Conservation (phyloP, 2,888 invertebrate species). For the Lasioglossum vierecki region DNA sequence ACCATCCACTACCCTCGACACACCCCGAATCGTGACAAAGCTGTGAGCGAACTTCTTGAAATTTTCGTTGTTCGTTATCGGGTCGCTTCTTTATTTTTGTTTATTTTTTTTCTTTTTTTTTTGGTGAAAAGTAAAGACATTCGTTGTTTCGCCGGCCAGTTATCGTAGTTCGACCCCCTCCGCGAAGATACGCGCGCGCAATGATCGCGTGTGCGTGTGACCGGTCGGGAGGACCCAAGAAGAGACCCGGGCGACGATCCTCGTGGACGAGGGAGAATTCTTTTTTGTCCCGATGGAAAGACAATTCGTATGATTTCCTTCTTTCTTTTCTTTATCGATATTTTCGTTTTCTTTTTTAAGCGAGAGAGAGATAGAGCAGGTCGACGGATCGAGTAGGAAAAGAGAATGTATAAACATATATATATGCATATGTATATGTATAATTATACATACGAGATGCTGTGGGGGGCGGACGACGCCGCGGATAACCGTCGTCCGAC, state of each 20-base stretch:
- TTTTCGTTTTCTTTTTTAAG: constrained; percentile 11
- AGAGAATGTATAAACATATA: constrained; percentile 24
- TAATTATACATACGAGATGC: constrained; percentile 70
- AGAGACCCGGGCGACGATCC: constrained; percentile 23
- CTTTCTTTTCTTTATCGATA: not conserved
- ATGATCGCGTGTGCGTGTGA: not conserved
- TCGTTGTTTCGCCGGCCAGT: not conserved
- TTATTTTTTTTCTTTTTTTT: not conserved
- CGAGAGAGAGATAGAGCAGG: not conserved
- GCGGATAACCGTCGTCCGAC: constrained; percentile 49
- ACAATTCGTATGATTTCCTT: constrained; percentile 7
- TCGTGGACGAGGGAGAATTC: constrained; percentile 21
- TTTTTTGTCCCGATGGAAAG: constrained; percentile 15
- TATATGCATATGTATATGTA: constrained; percentile 29
- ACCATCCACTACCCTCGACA: not conserved
- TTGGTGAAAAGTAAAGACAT: not conserved
- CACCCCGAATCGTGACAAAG: constrained; percentile 14
- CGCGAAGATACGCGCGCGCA: not conserved
- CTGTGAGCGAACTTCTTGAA: constrained; percentile 14
- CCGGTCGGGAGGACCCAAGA: not conserved
- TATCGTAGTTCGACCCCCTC: not conserved
- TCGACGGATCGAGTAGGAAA: constrained; percentile 22
- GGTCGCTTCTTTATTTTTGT: not conserved
- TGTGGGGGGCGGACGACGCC: constrained; percentile 72
- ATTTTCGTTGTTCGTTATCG: constrained; percentile 19